Evolutionary conservation across 2,888 invertebrate species (phyloP), one percentile per base, ranked within the genome.

Genomic region (Camponotus fellah): DNA sequence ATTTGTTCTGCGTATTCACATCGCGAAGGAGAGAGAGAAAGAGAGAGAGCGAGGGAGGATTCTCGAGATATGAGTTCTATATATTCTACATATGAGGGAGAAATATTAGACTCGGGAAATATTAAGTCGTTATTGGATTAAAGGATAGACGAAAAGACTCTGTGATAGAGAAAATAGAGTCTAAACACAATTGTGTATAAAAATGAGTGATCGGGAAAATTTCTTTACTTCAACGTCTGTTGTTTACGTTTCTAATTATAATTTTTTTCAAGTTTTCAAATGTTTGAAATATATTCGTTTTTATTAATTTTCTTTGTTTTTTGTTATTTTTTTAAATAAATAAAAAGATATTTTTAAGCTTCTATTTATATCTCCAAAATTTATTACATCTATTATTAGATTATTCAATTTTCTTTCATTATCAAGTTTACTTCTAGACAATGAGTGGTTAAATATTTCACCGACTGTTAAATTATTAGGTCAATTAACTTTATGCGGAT

Each of bases 1-100:
- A 76, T 84, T 86, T 86, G 86, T 86, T 79, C 83, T 77, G 43
- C 46, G 65, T 76, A 62, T 85, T 86, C 83, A 40, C 49, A 62
- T n/a, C 32, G 56, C 10, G 49, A 34, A 26, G 68, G 17, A 12
- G 40, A 49, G 49, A 49, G 49, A n/a, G 10, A 49, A 17, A n/a
- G 10, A 17, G 37, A 34, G 26, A 17, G 37, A 34, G 46, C 26
- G 56, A 32, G 43, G n/a, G 68, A 69, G 32, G 56, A 32, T 40
- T 77, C 37, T 46, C 66, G 4, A 64, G 21, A 64, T 9, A 32
- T n/a, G 26, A 26, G 26, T 26, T 26, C 26, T 26, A 26, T 26
- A 26, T 43, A 32, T 40, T 26, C 53, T 43, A 34, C 8, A 26
- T 65, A 37, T 49, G 66, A 65, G 64, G 10, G 56, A 12, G 12